Conservation (phyloP, 2,797 vertebrate species). For the Artibeus lituratus region DNA sequence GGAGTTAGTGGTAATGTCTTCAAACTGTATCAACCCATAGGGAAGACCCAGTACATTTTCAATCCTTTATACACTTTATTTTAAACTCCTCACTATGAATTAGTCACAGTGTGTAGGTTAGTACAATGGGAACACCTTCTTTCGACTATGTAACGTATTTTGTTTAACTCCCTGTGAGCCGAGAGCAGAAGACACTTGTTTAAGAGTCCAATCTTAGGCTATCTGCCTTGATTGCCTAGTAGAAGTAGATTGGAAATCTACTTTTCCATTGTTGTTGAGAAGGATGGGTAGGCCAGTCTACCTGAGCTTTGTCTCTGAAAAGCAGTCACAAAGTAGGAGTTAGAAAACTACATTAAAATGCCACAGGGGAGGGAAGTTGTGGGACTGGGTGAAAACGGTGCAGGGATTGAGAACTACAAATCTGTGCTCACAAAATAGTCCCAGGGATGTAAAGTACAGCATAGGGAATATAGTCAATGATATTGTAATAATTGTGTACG, state of each 20-base stretch:
- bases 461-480: not conserved
- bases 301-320: not conserved
- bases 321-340: not conserved
- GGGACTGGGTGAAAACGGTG: not conserved
- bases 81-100: not conserved
- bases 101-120: not conserved
- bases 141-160: not conserved
- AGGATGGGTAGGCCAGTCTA: not conserved
- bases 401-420: not conserved
- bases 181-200: not conserved
- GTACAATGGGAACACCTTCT: not conserved
- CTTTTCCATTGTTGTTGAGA: not conserved
- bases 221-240: not conserved
- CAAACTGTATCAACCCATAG: not conserved
- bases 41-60: not conserved
- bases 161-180: not conserved
- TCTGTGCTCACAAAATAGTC: not conserved
- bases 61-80: not conserved
- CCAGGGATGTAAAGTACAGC: not conserved
- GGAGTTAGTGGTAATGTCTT: not conserved
- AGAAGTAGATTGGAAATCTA: too few species aligned
- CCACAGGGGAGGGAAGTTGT: not conserved
- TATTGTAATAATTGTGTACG: not conserved
- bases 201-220: not conserved
- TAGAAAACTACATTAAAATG: not conserved